These are phyloP conservation scores for Serrognathus titanus DNA, from an alignment of 2,888 invertebrate species.

Conservation along the genomic window DNA sequence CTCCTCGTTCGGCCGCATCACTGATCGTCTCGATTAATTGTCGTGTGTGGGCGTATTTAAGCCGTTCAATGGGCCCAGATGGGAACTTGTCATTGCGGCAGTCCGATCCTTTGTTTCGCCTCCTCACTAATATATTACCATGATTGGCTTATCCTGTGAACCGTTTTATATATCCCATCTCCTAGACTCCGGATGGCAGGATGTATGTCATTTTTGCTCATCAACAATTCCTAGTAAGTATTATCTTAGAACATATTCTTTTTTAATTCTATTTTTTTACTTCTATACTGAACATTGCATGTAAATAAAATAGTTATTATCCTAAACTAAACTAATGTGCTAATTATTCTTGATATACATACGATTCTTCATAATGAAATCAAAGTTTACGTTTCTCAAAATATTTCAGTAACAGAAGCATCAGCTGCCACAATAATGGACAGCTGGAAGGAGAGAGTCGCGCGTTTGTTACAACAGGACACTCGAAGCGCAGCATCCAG, in stretches of 20 bases:
- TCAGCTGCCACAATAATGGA: slow-evolving; percentile 33
- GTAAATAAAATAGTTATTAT: too few relatives aligned
- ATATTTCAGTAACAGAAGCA: not conserved
- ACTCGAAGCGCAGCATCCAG: slow-evolving; percentile 23
- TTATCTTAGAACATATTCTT: not conserved
- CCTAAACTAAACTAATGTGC: too few relatives aligned
- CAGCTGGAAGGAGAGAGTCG: slow-evolving; percentile 30
- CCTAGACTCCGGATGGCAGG: slow-evolving; percentile 6
- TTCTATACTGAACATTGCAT: too few relatives aligned
- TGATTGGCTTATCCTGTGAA: slow-evolving; percentile 18
- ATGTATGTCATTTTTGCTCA: slow-evolving; percentile 6
- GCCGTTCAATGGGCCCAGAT: slow-evolving; percentile 36
- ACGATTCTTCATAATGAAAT: too few relatives aligned
- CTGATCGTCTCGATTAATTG: slow-evolving; percentile 31
- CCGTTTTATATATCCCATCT: slow-evolving; percentile 13
- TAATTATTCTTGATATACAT: too few relatives aligned
- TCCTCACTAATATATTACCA: slow-evolving; percentile 23
- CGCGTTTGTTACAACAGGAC: slow-evolving; percentile 22
- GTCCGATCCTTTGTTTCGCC: slow-evolving; percentile 34
- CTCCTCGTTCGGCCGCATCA: slow-evolving; percentile 10
- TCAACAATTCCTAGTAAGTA: not conserved
- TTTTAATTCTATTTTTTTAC: too few relatives aligned
- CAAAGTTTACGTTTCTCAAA: too few relatives aligned
- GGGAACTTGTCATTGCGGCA: slow-evolving; percentile 37
- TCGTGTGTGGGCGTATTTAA: slow-evolving; percentile 37